Percentiles rank a stretch among this genome's conserved stretches.
Conservation (phyloP, 1,140 invertebrate genomes). For the Danaus melanippus region DNA sequence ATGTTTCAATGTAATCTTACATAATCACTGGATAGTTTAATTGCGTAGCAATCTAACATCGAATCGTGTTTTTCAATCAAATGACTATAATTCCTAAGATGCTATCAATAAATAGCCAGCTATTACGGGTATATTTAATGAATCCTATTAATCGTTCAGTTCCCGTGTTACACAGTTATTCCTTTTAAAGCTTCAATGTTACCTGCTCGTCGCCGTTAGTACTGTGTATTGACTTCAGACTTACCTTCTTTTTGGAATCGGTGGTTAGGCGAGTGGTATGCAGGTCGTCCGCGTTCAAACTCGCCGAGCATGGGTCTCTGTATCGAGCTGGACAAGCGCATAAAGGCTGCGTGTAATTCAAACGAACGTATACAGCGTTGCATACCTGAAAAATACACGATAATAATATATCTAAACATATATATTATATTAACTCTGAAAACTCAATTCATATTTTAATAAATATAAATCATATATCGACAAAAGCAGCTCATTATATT, state of each 20-base stretch:
- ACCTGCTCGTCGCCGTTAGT: slow-evolving; percentile 10
- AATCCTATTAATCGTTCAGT: too few species aligned
- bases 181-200: slow-evolving; percentile 17
- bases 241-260: slow-evolving; percentile 85
- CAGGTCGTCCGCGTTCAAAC: slow-evolving; percentile 88
- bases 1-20: background rate
- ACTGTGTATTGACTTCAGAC: slow-evolving; percentile 10
- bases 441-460: too few species aligned
- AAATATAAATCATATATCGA: too few species aligned
- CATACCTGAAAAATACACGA: slow-evolving; percentile 78
- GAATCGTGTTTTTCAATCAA: too few species aligned
- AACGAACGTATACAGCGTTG: slow-evolving; percentile 91
- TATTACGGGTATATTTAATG: too few species aligned
- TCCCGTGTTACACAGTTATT: slow-evolving; percentile 6
- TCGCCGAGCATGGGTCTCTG: slow-evolving; percentile 91
- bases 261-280: slow-evolving; percentile 92
- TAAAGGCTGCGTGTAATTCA: slow-evolving; percentile 93
- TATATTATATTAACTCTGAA: background rate
- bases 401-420: background rate
- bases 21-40: too few species aligned
- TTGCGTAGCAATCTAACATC: too few species aligned
- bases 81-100: too few species aligned
- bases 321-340: slow-evolving; percentile 91
- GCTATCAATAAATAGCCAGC: too few species aligned
- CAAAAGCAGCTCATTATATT: too few species aligned